A percentile compares a stretch with the other conserved stretches of the same genome.
Evolutionary conservation across 2,888 invertebrate genomes (phyloP).

Genomic region (Temnothorax ravouxi): DNA sequence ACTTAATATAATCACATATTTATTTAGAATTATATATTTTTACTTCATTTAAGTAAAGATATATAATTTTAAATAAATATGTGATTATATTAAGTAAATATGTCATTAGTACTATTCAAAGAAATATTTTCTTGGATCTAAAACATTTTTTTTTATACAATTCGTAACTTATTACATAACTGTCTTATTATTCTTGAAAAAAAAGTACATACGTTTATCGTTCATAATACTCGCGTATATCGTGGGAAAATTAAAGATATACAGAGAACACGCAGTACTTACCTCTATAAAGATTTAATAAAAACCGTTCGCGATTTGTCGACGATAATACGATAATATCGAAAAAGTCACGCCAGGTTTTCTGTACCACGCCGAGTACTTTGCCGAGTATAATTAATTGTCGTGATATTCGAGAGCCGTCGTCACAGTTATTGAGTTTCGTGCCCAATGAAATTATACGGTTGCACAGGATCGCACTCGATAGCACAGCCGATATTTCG

Average conservation of each 20-base stretch:
- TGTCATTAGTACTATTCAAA: no score
- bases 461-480: constrained; percentile 42
- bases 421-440: constrained; percentile 62
- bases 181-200: background rate
- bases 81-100: no score
- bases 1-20: no score
- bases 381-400: constrained; percentile 68
- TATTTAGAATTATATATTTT: no score
- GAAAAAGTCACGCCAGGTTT: constrained; percentile 55
- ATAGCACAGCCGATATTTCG: constrained; percentile 56
- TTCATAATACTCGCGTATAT: background rate
- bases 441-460: constrained; percentile 67
- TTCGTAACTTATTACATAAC: background rate
- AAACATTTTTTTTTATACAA: no score
- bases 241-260: background rate
- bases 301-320: constrained; percentile 36
- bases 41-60: no score
- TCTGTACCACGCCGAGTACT: constrained; percentile 29
- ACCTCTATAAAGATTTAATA: constrained; percentile 52
- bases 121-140: no score
- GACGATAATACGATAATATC: constrained; percentile 61
- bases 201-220: background rate
- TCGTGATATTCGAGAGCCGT: constrained; percentile 50
- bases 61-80: no score
- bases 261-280: no score